phyloP scores from a whole-genome alignment of 2,797 vertebrate genomes.

The Sebastes baramenuke region DNA sequence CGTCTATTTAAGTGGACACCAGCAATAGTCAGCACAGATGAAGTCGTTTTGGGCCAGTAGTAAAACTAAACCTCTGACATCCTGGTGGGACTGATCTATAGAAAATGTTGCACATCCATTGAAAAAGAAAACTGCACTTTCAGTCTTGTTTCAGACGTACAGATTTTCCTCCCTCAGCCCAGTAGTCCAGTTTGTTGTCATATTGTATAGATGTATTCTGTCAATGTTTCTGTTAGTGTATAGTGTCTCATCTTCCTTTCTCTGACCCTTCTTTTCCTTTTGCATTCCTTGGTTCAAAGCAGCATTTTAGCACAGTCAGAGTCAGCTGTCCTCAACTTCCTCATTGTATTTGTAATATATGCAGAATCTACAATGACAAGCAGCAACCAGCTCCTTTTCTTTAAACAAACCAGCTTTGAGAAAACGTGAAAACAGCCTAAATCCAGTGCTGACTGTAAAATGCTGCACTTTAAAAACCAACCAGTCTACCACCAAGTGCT shows the following conservation, averaged over 20 bases:
- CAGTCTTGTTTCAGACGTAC: conserved; percentile 46
- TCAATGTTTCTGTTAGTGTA: conserved; percentile 42
- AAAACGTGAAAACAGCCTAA: background rate
- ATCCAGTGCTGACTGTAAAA: conserved; percentile 55
- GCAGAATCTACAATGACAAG: background rate
- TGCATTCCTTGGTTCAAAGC: conserved; percentile 54
- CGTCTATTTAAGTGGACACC: background rate
- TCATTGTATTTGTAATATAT: background rate
- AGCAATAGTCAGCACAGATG: background rate
- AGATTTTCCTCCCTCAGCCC: conserved; percentile 34
- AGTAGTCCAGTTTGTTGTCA: conserved; percentile 41
- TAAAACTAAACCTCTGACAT: background rate
- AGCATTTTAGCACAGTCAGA: conserved; percentile 62
- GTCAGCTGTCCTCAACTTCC: background rate
- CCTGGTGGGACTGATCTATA: background rate
- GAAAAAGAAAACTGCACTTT: conserved; percentile 25
- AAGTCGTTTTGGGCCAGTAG: no score
- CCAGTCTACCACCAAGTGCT: conserved; percentile 33
- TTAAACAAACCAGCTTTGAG: background rate
- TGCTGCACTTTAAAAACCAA: conserved; percentile 61
- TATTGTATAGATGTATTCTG: conserved; percentile 41
- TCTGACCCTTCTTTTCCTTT: conserved; percentile 44
- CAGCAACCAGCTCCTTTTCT: background rate
- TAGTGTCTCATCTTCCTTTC: conserved; percentile 42
- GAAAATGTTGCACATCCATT: background rate